These are phyloP conservation scores for Lomographa bimaculata DNA, from an alignment of 2,888 invertebrate species.

Conservation along the genomic window DNA sequence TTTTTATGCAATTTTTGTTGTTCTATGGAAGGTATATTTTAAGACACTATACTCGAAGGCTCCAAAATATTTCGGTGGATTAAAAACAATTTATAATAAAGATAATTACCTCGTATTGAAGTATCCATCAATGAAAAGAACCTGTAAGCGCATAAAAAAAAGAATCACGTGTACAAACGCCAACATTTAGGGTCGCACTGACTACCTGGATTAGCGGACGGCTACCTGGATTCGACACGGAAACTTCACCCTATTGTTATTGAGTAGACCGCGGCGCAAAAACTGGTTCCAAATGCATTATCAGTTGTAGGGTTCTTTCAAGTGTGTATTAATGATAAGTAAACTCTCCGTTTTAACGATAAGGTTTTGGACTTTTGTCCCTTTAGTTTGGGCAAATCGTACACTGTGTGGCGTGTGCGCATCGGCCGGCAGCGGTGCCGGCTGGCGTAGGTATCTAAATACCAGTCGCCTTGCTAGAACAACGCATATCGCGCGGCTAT, in stretches of 20 bases:
- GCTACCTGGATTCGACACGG: not conserved
- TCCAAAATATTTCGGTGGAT: not conserved
- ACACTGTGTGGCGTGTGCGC: too few species aligned
- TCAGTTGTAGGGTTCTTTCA: not conserved
- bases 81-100: not conserved
- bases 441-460: too few species aligned
- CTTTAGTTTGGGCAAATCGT: too few species aligned
- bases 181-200: not conserved
- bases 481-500: too few species aligned
- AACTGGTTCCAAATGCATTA: not conserved
- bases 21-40: slow-evolving; percentile 5
- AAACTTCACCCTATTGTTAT: not conserved
- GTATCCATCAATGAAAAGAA: not conserved
- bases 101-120: slow-evolving; percentile 1
- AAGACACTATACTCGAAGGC: slow-evolving; percentile 2
- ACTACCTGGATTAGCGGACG: not conserved
- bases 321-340: not conserved
- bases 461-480: too few species aligned
- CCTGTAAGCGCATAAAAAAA: not conserved
- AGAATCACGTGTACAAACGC: not conserved
- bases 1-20: slow-evolving; percentile 1
- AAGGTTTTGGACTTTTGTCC: too few species aligned
- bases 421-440: too few species aligned
- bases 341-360: too few species aligned
- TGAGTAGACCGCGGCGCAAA: not conserved